Conservation (phyloP, 1,140 invertebrate genomes). For the Sycophaga agraensis region DNA sequence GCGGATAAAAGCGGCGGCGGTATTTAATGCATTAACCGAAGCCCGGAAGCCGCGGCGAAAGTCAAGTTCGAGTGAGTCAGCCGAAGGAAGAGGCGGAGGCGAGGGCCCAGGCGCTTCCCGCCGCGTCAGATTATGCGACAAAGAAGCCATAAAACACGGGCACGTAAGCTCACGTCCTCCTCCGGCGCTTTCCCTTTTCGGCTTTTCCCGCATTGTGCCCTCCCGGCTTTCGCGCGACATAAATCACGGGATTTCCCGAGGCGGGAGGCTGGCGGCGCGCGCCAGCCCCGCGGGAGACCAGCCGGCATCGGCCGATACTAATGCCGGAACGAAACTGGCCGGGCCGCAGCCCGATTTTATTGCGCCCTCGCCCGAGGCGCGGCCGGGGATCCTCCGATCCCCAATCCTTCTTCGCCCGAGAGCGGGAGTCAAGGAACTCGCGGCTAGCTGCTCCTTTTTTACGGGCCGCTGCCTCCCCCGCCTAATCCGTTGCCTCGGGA, state of each 20-base stretch:
- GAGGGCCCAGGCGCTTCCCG: too few relatives aligned
- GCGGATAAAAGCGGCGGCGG: too few relatives aligned
- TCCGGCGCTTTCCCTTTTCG: constrained; percentile 2
- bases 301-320: background rate
- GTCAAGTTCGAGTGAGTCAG: too few relatives aligned
- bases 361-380: background rate
- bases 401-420: constrained; percentile 1
- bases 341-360: too few relatives aligned
- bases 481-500: too few relatives aligned
- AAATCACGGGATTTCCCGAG: constrained; percentile 15
- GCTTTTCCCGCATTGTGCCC: constrained; percentile 14
- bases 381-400: background rate
- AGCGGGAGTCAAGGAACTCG: constrained; percentile 8
- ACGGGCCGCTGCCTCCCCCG: background rate
- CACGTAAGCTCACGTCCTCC: background rate
- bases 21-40: too few relatives aligned
- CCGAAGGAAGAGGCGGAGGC: too few relatives aligned
- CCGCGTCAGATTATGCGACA: constrained; percentile 15
- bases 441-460: background rate
- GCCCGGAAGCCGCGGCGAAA: too few relatives aligned
- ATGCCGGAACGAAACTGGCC: background rate
- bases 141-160: constrained; percentile 25
- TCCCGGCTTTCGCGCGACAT: background rate
- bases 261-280: background rate
- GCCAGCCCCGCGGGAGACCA: background rate